Evolutionary conservation across 2,797 vertebrate species (phyloP), one percentile per base, ranked within the genome.

Genomic region (Pristis pectinata): DNA sequence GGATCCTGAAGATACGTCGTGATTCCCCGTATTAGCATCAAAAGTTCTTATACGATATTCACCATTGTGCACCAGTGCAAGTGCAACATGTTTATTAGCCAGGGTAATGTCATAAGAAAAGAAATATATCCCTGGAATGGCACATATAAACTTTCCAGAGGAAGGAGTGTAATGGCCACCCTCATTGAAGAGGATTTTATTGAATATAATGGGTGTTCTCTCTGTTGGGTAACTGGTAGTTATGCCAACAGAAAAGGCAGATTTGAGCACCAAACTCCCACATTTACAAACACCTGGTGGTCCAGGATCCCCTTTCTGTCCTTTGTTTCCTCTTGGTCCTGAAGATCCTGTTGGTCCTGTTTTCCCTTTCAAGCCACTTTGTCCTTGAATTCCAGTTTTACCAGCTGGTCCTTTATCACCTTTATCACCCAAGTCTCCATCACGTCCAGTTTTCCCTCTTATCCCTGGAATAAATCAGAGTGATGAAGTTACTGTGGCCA

Each of bases 81-180:
- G 99, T 0, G 99, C 99, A 96, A 99, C 97, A 70, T 99, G 99
- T 95, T 99, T 99, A 96, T 99, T 98, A 95, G 98, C 99, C 96
- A 99, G 96, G 0, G 99, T 99, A 96, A 99, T 99, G 76, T 99
- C 98, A 67, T 99, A 99, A 61, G 98, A 99, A 96, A 99, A 99
- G 95, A 98, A 99, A 95, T 99, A 99, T 95, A 99, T 97, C 22
- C 99, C 99, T 0, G 99, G 99, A 95, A 98, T 98, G 0, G 98
- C 98, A 67, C 99, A 99, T 95, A 98, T 98, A 96, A 98, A 99
- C 96, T 99, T 99, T 56, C 99, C 99, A 0, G 98, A 99, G 94
- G 97, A 96, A 0, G 98, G 98, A 96, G 98, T 98, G 96, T 99
- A 99, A 95, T 99, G 98, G 22, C 97, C 98, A 0, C 98, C 99